A percentile compares a stretch with the other conserved stretches of the same genome.
Evolutionary conservation across 2,113 vertebrate species (phyloP).

Genomic region (Heteronetta atricapilla): DNA sequence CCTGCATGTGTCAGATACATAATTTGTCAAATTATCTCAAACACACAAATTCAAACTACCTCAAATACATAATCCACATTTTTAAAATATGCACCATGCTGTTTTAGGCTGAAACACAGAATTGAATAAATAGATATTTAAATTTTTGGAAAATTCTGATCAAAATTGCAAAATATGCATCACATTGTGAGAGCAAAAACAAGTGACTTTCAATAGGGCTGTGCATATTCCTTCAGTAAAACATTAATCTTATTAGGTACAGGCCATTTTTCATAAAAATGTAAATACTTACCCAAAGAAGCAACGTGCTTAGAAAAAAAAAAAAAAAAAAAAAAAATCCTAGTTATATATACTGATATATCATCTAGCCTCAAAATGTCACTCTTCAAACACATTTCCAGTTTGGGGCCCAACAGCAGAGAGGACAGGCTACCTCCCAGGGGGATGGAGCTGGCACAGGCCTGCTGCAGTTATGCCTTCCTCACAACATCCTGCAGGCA

Average conservation of each 20-base stretch:
- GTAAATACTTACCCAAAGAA: background rate
- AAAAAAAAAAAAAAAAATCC: background rate
- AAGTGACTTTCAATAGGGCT: background rate
- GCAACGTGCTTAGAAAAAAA: background rate
- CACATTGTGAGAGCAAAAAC: background rate
- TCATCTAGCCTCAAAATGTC: background rate
- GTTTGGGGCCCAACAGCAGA: background rate
- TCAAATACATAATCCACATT: background rate
- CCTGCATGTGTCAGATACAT: background rate
- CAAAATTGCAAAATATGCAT: background rate
- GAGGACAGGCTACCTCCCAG: background rate
- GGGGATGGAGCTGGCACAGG: background rate
- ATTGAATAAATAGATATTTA: background rate
- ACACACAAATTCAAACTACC: background rate
- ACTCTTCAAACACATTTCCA: background rate
- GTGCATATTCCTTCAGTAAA: background rate
- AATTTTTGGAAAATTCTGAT: background rate
- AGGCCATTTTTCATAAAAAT: background rate
- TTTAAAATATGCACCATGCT: background rate
- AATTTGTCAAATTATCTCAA: background rate
- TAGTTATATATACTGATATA: fast-evolving
- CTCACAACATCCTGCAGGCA: background rate
- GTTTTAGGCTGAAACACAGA: background rate
- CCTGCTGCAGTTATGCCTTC: background rate
- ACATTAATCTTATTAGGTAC: background rate